Conservation (phyloP, 2,888 invertebrate genomes). For the Ptilodon capucinus region DNA sequence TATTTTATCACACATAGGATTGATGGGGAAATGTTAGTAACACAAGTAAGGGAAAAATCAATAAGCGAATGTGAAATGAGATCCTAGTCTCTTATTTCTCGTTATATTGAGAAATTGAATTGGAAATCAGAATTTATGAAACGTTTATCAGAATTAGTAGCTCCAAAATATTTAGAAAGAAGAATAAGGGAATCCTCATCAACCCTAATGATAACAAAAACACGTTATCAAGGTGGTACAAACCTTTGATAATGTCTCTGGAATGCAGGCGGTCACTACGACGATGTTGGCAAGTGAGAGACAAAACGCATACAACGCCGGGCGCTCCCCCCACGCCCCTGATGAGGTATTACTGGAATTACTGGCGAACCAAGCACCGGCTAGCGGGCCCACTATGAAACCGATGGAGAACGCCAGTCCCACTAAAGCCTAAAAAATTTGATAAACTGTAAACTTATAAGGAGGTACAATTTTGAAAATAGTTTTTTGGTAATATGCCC, state of each 20-base stretch:
- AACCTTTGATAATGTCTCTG: constrained; percentile 92
- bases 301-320: constrained; percentile 89
- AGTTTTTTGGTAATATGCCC: no score
- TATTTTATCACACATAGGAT: no score
- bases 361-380: constrained; percentile 94
- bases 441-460: no score
- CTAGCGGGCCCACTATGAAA: constrained; percentile 97
- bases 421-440: constrained; percentile 94
- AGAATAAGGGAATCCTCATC: no score
- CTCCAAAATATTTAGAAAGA: no score
- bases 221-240: constrained; percentile 7
- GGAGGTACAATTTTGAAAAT: not conserved
- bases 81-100: no score
- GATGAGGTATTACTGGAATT: constrained; percentile 79
- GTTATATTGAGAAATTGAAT: no score
- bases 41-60: no score
- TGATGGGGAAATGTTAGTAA: no score
- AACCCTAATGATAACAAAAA: not conserved
- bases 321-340: constrained; percentile 90
- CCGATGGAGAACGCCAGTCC: constrained; percentile 98
- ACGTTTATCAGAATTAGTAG: no score
- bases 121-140: no score
- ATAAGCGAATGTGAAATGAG: no score
- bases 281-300: constrained; percentile 90
- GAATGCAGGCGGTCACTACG: constrained; percentile 87